Base-by-base conservation (phyloP, 53 echinoderm and acorn worm species). In the Henricia sp. region DNA sequence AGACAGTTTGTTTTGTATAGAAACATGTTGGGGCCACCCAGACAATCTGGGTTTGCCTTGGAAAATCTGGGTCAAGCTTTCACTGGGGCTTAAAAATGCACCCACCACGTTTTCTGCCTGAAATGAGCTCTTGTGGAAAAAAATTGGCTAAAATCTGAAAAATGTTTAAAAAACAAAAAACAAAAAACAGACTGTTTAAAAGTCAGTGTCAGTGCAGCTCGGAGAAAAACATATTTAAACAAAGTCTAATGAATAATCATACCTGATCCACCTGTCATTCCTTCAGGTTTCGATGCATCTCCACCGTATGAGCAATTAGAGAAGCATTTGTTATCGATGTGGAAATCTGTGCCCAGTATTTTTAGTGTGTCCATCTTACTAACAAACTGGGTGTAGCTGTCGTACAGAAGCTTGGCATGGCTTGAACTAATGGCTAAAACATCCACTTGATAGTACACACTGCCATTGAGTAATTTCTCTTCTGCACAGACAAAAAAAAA, bases 381-480 rank as follows among this genome's bases (percentile, higher is more conserved):
- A 83, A 95, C 85, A 34, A 90, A 95, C 37, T 35, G 73, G 53
- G 57, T 63, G 34, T 92, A 92, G 64, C 88, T 91, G 25, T 91
- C 70, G 11, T 70, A 40, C 3, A 91, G 77, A 5, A 70, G 73
- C 13, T 42, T 52, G 39, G 91, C 67, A 48, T 94, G 94, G 41
- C 34, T 37, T 0, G 46, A 24, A 37, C 41, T 88, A 17, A 94
- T 6, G 25, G 88, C 94, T 23, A 86, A 21, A 28, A 96, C 52
- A 8, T 64, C 46, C 26, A 84, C 92, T 54, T 93, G 88, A 43
- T 92, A 96, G 23, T 88, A 73, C 37, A 96, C 97, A 88, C 97
- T 96, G 52, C 97, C 97, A 71, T 93, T 91, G 28, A 90, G 35
- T 23, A 94, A 20, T 25, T 67, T 84, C 29, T 86, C 88, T 72